Conservation (phyloP, 2,888 invertebrate genomes). For the Linhomoeus sp. region DNA sequence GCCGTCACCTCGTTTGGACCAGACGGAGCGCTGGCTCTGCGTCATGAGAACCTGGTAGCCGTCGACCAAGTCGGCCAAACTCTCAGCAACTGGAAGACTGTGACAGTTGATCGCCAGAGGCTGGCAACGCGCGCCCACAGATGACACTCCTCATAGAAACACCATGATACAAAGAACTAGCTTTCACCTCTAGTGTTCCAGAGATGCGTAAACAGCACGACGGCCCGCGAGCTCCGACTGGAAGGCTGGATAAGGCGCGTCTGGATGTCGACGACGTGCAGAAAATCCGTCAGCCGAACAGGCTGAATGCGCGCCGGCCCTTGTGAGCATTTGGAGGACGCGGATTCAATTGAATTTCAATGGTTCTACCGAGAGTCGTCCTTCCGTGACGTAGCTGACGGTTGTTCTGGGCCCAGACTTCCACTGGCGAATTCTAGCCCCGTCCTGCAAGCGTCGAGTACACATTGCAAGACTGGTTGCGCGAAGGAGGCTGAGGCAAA, state of each 20-base stretch:
- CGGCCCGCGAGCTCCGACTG: conserved; percentile 29
- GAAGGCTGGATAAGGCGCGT: conserved; percentile 36
- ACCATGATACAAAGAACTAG: no score
- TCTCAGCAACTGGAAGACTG: conserved; percentile 61
- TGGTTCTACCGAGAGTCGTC: no score
- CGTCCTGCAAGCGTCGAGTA: no score
- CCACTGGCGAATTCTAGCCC: no score
- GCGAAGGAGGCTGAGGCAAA: no score
- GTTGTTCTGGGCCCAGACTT: conserved; percentile 70
- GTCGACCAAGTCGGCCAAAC: conserved; percentile 83
- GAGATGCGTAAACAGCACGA: conserved; percentile 40
- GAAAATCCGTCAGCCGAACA: conserved; percentile 60
- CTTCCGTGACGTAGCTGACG: conserved; percentile 66
- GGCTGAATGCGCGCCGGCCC: conserved; percentile 35
- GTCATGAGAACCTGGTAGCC: conserved; percentile 80
- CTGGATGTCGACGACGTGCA: conserved; percentile 62
- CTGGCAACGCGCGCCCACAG: no score
- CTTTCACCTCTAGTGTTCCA: conserved; percentile 8
- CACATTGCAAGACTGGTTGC: no score
- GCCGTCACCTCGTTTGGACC: conserved; percentile 7
- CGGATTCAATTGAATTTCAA: no score
- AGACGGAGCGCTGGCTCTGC: conserved; percentile 37
- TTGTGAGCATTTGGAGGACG: no score
- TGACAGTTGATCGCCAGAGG: conserved; percentile 63
- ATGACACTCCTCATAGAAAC: no score